Conservation (phyloP, 2,888 invertebrate genomes). For the Sesia apiformis region DNA sequence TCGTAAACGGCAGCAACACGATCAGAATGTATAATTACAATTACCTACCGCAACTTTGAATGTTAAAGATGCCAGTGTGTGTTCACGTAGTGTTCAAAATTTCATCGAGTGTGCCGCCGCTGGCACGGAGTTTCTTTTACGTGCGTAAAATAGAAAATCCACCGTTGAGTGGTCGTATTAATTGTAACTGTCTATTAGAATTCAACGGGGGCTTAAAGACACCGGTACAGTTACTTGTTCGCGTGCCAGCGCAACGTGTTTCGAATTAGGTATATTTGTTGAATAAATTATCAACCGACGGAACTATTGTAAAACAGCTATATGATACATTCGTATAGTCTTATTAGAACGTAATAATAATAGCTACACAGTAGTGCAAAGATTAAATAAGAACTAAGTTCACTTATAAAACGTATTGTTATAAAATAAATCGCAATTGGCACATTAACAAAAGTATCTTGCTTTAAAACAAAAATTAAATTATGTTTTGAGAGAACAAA, state of each 20-base stretch:
- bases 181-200: slow-evolving; percentile 66
- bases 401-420: no score
- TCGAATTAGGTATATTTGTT: slow-evolving; percentile 45
- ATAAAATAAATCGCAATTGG: no score
- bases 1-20: no score
- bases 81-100: slow-evolving; percentile 38
- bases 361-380: no score
- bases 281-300: slow-evolving; percentile 26
- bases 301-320: no score
- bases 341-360: no score
- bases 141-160: slow-evolving; percentile 74
- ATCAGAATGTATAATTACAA: no score
- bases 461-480: no score
- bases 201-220: slow-evolving; percentile 54
- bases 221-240: slow-evolving; percentile 61
- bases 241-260: slow-evolving; percentile 59
- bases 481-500: no score
- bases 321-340: no score
- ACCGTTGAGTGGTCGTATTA: slow-evolving; percentile 70
- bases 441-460: no score
- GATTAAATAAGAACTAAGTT: no score
- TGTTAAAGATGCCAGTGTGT: not conserved
- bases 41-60: not conserved
- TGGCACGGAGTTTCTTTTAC: slow-evolving; percentile 68
- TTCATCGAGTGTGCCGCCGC: slow-evolving; percentile 48